Evolutionary conservation across 1,140 invertebrate genomes (phyloP).

Genomic region (Drosophila sturtevanti): DNA sequence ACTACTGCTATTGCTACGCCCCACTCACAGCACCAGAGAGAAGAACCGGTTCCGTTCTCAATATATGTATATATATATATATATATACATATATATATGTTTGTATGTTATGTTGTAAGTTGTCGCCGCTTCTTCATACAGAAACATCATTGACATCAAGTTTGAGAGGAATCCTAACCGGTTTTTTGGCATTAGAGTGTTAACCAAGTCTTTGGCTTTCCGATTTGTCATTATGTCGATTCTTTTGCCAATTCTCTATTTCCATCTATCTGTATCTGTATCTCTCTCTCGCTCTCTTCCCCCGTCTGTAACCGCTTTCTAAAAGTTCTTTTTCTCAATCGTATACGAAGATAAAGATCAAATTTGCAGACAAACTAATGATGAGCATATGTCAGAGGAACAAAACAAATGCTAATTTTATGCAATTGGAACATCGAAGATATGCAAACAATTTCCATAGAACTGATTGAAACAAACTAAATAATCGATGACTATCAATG

Average conservation of each 20-base stretch:
- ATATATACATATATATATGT: not conserved
- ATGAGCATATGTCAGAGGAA: conserved; percentile 4
- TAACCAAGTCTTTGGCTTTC: not conserved
- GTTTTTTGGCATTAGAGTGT: conserved; percentile 23
- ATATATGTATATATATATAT: not conserved
- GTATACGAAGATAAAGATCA: not conserved
- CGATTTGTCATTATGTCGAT: not conserved
- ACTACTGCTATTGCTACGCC: conserved; percentile 28
- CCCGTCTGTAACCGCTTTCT: not conserved
- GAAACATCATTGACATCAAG: conserved; percentile 53
- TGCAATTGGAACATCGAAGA: conserved; percentile 16
- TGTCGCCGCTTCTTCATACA: conserved; percentile 53
- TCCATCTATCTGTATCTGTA: too few relatives aligned
- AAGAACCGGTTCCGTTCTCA: conserved; percentile 54
- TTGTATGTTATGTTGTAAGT: not conserved
- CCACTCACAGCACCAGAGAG: not conserved
- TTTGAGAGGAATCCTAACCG: conserved; percentile 21
- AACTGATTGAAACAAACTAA: not conserved
- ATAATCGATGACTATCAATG: not conserved
- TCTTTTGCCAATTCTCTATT: conserved; percentile 45
- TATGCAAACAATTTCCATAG: not conserved
- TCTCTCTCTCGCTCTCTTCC: too few relatives aligned
- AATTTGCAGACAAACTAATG: not conserved
- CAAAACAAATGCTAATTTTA: conserved; percentile 13
- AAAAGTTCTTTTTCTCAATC: not conserved